These are phyloP conservation scores for Lepilemur septentrionalis DNA, from an alignment of 2,797 vertebrate genomes.

Conservation along the genomic window DNA sequence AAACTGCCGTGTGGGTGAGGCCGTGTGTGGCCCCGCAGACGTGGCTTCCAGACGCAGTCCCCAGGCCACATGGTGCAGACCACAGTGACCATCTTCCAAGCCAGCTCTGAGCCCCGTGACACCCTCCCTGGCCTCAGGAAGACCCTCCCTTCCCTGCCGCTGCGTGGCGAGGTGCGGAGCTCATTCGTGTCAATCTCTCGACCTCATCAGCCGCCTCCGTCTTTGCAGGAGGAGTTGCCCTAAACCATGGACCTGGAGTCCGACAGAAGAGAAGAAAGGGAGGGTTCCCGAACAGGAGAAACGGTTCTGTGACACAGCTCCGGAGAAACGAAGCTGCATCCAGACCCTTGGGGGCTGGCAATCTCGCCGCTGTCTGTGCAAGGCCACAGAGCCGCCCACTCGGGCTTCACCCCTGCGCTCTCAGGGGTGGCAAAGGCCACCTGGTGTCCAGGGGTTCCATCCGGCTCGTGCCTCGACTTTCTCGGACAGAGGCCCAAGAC, in stretches of 20 bases:
- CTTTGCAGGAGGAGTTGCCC: too few species aligned
- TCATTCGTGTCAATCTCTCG: background rate
- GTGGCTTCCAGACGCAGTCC: fast-evolving
- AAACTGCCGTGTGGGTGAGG: background rate
- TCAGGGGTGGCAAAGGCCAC: background rate
- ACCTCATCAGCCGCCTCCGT: background rate
- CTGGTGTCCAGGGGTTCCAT: background rate
- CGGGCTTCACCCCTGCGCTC: background rate
- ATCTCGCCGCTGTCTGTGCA: background rate
- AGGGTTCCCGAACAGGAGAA: background rate
- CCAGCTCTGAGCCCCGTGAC: too few species aligned
- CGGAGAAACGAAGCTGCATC: background rate
- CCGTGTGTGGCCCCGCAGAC: fast-evolving
- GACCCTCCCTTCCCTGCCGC: background rate
- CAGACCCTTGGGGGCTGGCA: fast-evolving
- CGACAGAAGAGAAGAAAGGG: background rate
- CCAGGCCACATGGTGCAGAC: background rate
- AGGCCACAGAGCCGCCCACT: background rate
- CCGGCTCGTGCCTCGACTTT: fast-evolving
- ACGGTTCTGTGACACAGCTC: background rate
- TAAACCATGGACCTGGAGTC: background rate
- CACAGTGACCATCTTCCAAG: background rate
- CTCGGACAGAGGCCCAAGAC: background rate
- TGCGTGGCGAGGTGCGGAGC: background rate
- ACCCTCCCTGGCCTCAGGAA: background rate